Base-by-base conservation (phyloP, 2,113 vertebrate species). In the Ptilorrhoa leucosticta region DNA sequence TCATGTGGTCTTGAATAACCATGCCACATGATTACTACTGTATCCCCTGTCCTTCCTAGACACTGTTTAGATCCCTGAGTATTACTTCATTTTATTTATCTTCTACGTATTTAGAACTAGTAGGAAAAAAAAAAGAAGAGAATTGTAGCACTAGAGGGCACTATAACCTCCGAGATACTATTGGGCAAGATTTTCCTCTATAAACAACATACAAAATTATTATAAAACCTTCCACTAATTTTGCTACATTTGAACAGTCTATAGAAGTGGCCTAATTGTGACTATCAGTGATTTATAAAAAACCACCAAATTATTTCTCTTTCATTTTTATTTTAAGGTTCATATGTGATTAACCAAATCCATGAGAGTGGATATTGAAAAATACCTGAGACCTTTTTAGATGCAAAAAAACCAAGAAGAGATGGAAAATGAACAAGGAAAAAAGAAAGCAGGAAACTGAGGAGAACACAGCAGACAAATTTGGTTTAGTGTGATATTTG, bases 121-220 rank as follows among this genome's bases (percentile, higher is more conserved):
- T 31, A 13, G 1, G 3, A 0, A 10, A 57, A 66, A 56, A n/a
- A 75, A 30, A 23, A 69, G n/a, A 28, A 24, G 81, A 40, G 61
- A 72, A 89, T 50, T 82, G 61, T 54, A 93, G 33, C 81, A 96
- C 96, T 97, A 97, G 97, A 97, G 97, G 97, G 97, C 97, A 97
- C 94, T 97, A 94, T 76, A 92, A 85, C 71, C 86, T 92, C 64
- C 78, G 1, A 87, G 42, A 97, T 93, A 45, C 54, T 64, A 33
- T 6, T 63, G 48, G 35, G 35, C 7, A 79, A 91, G 69, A 50
- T 53, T 82, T 79, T 70, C 37, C 24, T 42, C 20, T 64, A 2
- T n/a, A n/a, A 39, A 40, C 9, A 28, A 61, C 2, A 56, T 88
- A 51, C 7, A 37, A 75, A 15, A 10, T 9, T 28, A 53, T 45